These are phyloP conservation scores for Aphidoletes aphidimyza DNA, from an alignment of 2,888 invertebrate species.

Conservation along the genomic window DNA sequence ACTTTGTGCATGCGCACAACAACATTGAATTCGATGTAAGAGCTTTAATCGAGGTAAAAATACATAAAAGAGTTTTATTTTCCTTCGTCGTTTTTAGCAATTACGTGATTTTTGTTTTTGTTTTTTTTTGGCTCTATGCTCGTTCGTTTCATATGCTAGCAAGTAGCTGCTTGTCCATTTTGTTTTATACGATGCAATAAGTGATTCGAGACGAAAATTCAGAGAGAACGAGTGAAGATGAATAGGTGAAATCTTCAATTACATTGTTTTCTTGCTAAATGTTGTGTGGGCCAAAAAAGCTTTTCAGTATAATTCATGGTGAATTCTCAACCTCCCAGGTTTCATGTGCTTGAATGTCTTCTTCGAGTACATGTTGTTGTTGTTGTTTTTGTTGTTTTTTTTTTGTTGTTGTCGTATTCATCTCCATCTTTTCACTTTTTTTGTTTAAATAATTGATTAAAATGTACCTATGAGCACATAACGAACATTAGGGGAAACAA, in stretches of 20 bases:
- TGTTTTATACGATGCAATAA: slow-evolving; percentile 18
- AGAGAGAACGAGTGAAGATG: no score
- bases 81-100: slow-evolving; percentile 36
- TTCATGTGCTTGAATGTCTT: background rate
- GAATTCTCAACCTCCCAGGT: slow-evolving; percentile 31
- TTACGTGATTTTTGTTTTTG: background rate
- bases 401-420: background rate
- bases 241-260: slow-evolving; percentile 33
- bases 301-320: slow-evolving; percentile 16
- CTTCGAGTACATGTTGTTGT: background rate
- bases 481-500: slow-evolving; percentile 50
- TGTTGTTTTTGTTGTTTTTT: background rate
- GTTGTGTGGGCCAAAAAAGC: slow-evolving; percentile 32
- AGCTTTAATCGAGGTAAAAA: slow-evolving; percentile 46
- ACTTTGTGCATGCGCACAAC: slow-evolving; percentile 24
- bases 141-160: background rate
- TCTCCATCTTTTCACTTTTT: background rate
- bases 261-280: slow-evolving; percentile 21
- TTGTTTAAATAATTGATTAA: slow-evolving; percentile 47
- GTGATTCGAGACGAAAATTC: slow-evolving; percentile 10
- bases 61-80: slow-evolving; percentile 49
- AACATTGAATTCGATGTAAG: slow-evolving; percentile 27
- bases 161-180: slow-evolving; percentile 2
- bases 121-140: background rate
- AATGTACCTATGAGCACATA: slow-evolving; percentile 48